These are phyloP conservation scores for Holocentrus rufus DNA, from an alignment of 2,797 vertebrate genomes.

Conservation along the genomic window DNA sequence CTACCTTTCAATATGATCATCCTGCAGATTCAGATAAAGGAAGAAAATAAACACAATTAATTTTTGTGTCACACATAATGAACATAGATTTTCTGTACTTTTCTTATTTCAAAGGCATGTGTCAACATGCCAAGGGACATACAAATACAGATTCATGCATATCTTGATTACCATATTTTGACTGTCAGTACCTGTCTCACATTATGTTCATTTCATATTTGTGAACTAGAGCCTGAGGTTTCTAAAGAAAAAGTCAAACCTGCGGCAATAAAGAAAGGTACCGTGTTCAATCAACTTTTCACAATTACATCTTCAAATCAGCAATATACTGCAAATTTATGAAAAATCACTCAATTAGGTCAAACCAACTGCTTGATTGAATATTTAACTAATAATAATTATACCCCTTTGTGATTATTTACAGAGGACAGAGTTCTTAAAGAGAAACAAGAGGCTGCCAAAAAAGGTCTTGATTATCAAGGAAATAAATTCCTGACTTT, in stretches of 20 bases:
- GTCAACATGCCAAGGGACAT: neutral
- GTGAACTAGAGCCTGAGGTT: slow-evolving; percentile 34
- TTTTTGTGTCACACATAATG: neutral
- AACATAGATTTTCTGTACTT: neutral
- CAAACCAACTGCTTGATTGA: neutral
- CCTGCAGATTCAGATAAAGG: neutral
- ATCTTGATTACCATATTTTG: neutral
- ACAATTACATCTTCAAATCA: neutral
- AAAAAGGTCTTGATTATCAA: slow-evolving; percentile 52
- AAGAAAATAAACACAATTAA: neutral
- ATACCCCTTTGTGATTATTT: slow-evolving; percentile 21
- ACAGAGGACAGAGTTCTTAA: slow-evolving; percentile 72
- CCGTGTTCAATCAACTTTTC: neutral
- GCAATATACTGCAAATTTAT: neutral
- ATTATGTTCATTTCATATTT: slow-evolving; percentile 19
- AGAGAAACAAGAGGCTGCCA: slow-evolving; percentile 62
- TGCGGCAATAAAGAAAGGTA: slow-evolving; percentile 44
- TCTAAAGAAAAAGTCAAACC: slow-evolving; percentile 52
- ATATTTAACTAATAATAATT: neutral
- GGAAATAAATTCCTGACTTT: neutral
- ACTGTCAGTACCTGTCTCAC: neutral
- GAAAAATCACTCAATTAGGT: neutral
- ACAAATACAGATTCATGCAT: neutral
- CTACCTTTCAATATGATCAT: neutral
- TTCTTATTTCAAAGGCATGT: neutral